These are phyloP conservation scores for Linepithema humile DNA, from an alignment of 1,140 invertebrate species.

Conservation along the genomic window DNA sequence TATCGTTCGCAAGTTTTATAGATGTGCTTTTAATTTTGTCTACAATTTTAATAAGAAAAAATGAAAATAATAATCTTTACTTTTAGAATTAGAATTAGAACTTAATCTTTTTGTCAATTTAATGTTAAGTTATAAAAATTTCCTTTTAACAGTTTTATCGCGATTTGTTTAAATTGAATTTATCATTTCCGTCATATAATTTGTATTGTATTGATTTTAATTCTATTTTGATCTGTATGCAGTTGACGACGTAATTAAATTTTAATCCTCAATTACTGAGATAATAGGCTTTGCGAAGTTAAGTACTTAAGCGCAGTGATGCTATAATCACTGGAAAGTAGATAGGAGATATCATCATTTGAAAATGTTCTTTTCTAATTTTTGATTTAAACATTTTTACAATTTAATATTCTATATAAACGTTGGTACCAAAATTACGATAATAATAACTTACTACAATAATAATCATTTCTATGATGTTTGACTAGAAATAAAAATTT, in stretches of 20 bases:
- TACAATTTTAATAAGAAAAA: not conserved
- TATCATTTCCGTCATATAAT: conserved; percentile 3
- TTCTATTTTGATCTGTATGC: conserved; percentile 7
- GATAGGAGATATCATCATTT: conserved; percentile 21
- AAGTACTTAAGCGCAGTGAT: conserved; percentile 34
- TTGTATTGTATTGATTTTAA: conserved; percentile 11
- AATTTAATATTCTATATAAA: not conserved
- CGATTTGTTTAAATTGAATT: not conserved
- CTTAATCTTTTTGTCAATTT: not conserved
- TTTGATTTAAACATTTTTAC: not conserved
- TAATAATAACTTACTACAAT: not conserved
- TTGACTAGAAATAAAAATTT: not conserved
- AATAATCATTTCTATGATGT: not conserved
- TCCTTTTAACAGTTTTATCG: not conserved
- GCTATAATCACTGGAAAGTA: not conserved
- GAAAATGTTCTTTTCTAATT: not conserved
- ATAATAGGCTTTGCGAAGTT: conserved; percentile 45
- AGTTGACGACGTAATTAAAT: conserved; percentile 38
- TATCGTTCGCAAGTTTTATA: not conserved
- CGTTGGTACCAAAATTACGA: not conserved
- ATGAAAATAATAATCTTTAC: not conserved
- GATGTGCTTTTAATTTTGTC: not conserved
- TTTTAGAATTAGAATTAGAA: too few species aligned
- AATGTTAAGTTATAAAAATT: not conserved
- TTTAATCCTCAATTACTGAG: conserved; percentile 36